Base-by-base conservation (phyloP, 2,888 invertebrate genomes). In the Tenthredo livida region DNA sequence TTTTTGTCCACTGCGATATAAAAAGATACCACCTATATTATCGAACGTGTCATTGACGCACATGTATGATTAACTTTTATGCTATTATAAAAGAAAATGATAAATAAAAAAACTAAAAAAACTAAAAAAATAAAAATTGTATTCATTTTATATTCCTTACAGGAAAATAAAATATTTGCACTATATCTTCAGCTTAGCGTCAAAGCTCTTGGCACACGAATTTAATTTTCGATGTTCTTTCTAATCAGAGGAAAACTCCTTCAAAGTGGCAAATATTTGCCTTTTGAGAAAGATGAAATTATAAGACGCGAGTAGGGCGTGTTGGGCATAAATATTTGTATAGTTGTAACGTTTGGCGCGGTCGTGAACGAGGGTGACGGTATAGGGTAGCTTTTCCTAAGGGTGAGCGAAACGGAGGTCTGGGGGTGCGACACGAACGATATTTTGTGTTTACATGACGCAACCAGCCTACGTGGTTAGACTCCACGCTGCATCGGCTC, bases 391-490 rank as follows among this genome's bases (percentile, higher is more conserved):
- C 25, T 21, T 80, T 40, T 29, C 15, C 47, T 43, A 47, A 67
- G 67, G 61, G 58, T 80, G 80, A 80, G 43, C 37, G 50, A 77
- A 61, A 15, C 15, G 80, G 37, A 17, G 21, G 61, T 80, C 33
- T 47, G 83, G 83, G 83, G 72, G 82, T 40, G 29, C 65, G 70
- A 70, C 84, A 85, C 72, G 84, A 87, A 72, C 84, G 85, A 85
- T 88, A 87, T 83, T 86, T 86, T 85, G 84, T 89, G 85, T 88
- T 89, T 87, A 87, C 87, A 86, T 87, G 84, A 84, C 85, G 40
- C 84, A 86, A 83, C 54, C 84, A 75, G 67, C 73, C 84, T 87
- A 87, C 86, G 85, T 87, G 87, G 85, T 85, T 80, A 72, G 86
- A 86, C 84, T 84, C 40, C 37, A 58, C 37, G 40, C 61, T 61